Evolutionary conservation across 2,888 invertebrate genomes (phyloP), one percentile per base, ranked within the genome.

Genomic region (Sussaba pulchella): DNA sequence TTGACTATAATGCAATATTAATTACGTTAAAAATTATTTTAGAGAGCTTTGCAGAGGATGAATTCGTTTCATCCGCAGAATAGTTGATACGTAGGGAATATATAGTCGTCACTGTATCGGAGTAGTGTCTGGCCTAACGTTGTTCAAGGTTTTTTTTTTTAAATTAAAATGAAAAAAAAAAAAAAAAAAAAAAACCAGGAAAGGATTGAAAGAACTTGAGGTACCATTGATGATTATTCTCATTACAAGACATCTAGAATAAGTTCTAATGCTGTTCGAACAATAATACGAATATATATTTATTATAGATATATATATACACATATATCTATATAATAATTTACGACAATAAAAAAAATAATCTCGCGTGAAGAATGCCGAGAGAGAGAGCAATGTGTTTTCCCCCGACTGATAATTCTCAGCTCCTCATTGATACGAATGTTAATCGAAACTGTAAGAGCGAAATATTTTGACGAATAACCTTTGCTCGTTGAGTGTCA

Each of bases 251-350:
- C 86, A 88, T 82, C 83, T 91, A 90, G 88, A 88, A 87, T 92
- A 91, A 91, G 91, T 88, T 90, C 87, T 85, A 88, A 92, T 92
- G 92, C 92, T 92, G 92, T 92, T 92, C 92, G 92, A 91, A 92
- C 92, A 92, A 92, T 92, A 92, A 92, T 90, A 89, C 87, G 88
- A 89, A 91, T 90, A 90, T 89, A 89, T 87, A 88, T 85, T 85
- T 81, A 85, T 81, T 81, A 81, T 70, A 85, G 12, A 75, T 83
- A 77, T 82, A 86, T 84, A 83, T 78, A 84, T 82, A 85, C 78
- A 87, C 57, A 76, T 87, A 89, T 85, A 79, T 87, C 86, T 78
- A 86, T 84, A 84, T n/a, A 87, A 88, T 88, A 88, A 89, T 85
- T 88, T 85, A 84, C 74, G 89, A 89, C 88, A 89, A 88, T 89